phyloP scores from a whole-genome alignment of 2,113 vertebrate species.

The Lagopus leucura region DNA sequence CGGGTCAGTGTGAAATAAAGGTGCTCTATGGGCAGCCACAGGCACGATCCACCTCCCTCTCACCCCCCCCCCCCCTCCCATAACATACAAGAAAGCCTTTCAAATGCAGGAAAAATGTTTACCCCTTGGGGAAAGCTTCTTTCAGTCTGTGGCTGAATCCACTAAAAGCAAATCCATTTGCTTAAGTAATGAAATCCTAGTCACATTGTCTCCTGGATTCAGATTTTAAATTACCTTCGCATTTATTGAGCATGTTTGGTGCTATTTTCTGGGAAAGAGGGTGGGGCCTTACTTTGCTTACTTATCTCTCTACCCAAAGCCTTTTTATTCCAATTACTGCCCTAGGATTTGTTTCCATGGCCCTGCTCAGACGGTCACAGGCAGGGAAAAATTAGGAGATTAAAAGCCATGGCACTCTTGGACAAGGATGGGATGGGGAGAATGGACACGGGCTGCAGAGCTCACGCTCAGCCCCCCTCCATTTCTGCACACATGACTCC shows the following conservation, averaged over 20 bases:
- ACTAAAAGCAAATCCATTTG: constrained; percentile 69
- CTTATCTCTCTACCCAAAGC: constrained; percentile 17
- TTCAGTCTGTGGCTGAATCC: constrained; percentile 66
- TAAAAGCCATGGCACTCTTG: background rate
- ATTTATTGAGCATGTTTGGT: constrained; percentile 58
- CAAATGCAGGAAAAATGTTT: constrained; percentile 71
- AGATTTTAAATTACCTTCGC: constrained; percentile 48
- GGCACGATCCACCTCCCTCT: background rate
- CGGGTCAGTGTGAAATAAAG: background rate
- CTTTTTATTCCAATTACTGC: background rate
- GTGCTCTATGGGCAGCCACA: background rate
- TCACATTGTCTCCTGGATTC: constrained; percentile 39
- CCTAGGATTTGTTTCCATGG: background rate
- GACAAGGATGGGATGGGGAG: background rate
- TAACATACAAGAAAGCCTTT: constrained; percentile 54
- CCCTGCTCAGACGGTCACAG: background rate
- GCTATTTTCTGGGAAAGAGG: constrained; percentile 55
- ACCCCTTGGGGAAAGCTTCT: constrained; percentile 73
- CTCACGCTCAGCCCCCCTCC: background rate
- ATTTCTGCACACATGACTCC: background rate
- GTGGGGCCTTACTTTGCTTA: background rate
- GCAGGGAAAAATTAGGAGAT: background rate
- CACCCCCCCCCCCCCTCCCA: background rate
- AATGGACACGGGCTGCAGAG: background rate
- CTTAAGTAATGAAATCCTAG: constrained; percentile 66